These are phyloP conservation scores for Etia nguti DNA, from an alignment of 2,113 vertebrate species.

Conservation along the genomic window DNA sequence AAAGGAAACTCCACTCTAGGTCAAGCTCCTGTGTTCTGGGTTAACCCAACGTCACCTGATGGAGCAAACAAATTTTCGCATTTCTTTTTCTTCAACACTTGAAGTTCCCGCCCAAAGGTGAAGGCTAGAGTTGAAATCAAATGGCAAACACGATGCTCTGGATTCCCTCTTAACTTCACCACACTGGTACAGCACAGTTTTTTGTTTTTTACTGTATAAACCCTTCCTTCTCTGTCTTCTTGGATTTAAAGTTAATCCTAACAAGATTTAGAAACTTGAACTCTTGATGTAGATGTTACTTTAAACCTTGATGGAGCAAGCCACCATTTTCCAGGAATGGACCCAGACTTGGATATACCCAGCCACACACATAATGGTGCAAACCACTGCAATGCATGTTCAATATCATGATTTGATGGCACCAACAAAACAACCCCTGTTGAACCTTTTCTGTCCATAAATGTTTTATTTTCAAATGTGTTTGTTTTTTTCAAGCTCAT, in stretches of 20 bases:
- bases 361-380: not conserved
- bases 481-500: not conserved
- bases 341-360: not conserved
- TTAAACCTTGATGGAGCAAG: fast-evolving
- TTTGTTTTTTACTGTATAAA: not conserved
- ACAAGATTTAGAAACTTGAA: not conserved
- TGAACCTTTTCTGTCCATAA: not conserved
- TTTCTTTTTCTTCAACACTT: not conserved
- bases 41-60: not conserved
- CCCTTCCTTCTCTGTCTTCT: fast-evolving
- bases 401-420: not conserved
- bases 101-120: not conserved
- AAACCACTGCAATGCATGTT: not conserved
- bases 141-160: not conserved
- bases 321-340: not conserved
- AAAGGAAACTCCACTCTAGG: fast-evolving
- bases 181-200: not conserved
- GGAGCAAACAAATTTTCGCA: not conserved
- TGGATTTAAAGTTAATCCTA: not conserved
- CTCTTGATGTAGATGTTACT: not conserved
- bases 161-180: not conserved
- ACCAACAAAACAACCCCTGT: not conserved
- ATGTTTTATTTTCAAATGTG: not conserved
- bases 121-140: not conserved
- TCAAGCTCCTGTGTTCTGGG: not conserved